These are phyloP conservation scores for Aphaenogaster floridana DNA, from an alignment of 1,140 invertebrate genomes.

Conservation along the genomic window DNA sequence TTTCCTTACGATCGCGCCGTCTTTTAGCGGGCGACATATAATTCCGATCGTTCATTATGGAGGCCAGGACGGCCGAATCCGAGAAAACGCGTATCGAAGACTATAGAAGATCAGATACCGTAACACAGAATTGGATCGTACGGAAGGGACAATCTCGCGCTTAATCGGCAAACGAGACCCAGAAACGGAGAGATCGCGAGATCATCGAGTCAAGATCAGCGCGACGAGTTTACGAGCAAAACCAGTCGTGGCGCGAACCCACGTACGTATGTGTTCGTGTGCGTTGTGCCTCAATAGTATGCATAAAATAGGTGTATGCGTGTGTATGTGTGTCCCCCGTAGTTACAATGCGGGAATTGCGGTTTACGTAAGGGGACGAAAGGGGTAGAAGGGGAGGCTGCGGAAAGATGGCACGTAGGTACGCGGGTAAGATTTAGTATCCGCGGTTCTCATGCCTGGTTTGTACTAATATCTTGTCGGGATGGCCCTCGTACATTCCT, in stretches of 20 bases:
- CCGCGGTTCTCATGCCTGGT: slow-evolving; percentile 53
- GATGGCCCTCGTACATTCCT: slow-evolving; percentile 56
- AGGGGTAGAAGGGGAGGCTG: neutral
- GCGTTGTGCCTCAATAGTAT: slow-evolving; percentile 8
- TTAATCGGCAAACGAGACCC: slow-evolving; percentile 64
- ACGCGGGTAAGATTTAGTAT: slow-evolving; percentile 63
- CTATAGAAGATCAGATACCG: slow-evolving; percentile 70
- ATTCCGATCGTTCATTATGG: slow-evolving; percentile 7
- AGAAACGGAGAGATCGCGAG: slow-evolving; percentile 45
- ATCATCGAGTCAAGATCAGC: slow-evolving; percentile 43
- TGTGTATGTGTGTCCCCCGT: slow-evolving; percentile 17
- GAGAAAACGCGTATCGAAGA: slow-evolving; percentile 52
- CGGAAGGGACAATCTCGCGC: slow-evolving; percentile 62
- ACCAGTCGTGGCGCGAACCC: slow-evolving; percentile 39
- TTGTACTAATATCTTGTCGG: slow-evolving; percentile 69
- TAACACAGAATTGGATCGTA: slow-evolving; percentile 16
- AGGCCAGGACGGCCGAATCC: neutral
- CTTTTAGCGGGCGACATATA: neutral
- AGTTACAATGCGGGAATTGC: slow-evolving; percentile 60
- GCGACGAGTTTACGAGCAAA: slow-evolving; percentile 66
- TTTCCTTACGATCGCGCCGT: neutral
- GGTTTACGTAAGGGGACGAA: slow-evolving; percentile 24
- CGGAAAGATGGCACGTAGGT: slow-evolving; percentile 33
- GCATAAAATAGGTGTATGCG: slow-evolving; percentile 17
- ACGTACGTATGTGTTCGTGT: neutral